These are phyloP conservation scores for Ophion costatus DNA, from an alignment of 2,888 invertebrate genomes.

Conservation along the genomic window DNA sequence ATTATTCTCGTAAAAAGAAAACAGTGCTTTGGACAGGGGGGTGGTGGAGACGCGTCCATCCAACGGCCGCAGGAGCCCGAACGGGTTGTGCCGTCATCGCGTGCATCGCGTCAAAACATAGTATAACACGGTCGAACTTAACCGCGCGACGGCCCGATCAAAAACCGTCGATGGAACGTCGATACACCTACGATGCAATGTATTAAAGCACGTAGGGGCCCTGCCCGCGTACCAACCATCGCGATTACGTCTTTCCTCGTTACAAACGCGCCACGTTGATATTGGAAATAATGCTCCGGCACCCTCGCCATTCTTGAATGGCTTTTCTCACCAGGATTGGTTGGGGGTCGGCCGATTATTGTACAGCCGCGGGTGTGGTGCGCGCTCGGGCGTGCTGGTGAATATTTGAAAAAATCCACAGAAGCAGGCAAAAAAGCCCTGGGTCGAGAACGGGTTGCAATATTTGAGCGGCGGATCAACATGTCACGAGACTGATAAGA, in stretches of 20 bases:
- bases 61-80: too few relatives aligned
- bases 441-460: background rate
- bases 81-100: too few relatives aligned
- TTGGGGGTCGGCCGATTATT: constrained; percentile 24
- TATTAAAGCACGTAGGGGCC: background rate
- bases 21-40: too few relatives aligned
- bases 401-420: constrained; percentile 12
- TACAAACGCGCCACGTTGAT: constrained; percentile 63
- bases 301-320: constrained; percentile 1
- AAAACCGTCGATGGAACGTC: too few relatives aligned
- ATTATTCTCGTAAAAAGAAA: too few relatives aligned
- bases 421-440: background rate
- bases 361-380: constrained; percentile 12
- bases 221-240: constrained; percentile 17
- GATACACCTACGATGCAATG: background rate
- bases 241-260: constrained; percentile 58
- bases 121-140: too few relatives aligned
- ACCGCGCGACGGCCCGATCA: too few relatives aligned
- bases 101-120: too few relatives aligned
- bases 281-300: constrained; percentile 54
- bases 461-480: constrained; percentile 11
- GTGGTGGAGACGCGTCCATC: too few relatives aligned
- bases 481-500: constrained; percentile 33
- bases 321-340: constrained; percentile 34
- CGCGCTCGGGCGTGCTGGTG: background rate